phyloP scores from a whole-genome alignment of 2,888 invertebrate genomes.

The Catocala nupta region DNA sequence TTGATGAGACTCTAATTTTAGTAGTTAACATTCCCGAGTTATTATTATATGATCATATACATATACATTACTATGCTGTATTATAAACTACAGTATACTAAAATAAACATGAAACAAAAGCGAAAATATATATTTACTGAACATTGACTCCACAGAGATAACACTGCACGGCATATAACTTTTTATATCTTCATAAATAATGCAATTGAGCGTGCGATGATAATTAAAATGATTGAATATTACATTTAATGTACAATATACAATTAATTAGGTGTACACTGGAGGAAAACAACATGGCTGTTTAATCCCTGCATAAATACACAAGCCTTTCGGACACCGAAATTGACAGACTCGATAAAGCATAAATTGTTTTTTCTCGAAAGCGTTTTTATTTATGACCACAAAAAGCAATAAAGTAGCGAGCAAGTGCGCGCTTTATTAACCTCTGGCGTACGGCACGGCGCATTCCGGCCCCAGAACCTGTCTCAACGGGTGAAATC shows the following conservation, averaged over 20 bases:
- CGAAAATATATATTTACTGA: constrained; percentile 3
- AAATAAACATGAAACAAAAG: neutral
- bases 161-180: constrained; percentile 8
- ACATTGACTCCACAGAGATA: constrained; percentile 4
- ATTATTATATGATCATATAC: neutral
- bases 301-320: constrained; percentile 45
- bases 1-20: neutral
- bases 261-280: constrained; percentile 40
- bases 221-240: constrained; percentile 6
- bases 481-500: constrained; percentile 73
- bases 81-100: neutral
- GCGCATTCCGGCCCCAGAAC: constrained; percentile 61
- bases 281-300: constrained; percentile 14
- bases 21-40: too few species aligned
- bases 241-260: constrained; percentile 6
- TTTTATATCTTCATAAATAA: constrained; percentile 23
- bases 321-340: constrained; percentile 55
- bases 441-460: constrained; percentile 72
- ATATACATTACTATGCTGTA: neutral
- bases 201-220: constrained; percentile 14
- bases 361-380: constrained; percentile 77
- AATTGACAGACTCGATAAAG: constrained; percentile 70
- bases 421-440: constrained; percentile 84
- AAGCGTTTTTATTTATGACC: constrained; percentile 79
- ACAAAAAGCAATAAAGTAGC: constrained; percentile 84